Evolutionary conservation across 2,113 vertebrate genomes (phyloP), one percentile per base, ranked within the genome.

Genomic region (Hippocampus barbouri): DNA sequence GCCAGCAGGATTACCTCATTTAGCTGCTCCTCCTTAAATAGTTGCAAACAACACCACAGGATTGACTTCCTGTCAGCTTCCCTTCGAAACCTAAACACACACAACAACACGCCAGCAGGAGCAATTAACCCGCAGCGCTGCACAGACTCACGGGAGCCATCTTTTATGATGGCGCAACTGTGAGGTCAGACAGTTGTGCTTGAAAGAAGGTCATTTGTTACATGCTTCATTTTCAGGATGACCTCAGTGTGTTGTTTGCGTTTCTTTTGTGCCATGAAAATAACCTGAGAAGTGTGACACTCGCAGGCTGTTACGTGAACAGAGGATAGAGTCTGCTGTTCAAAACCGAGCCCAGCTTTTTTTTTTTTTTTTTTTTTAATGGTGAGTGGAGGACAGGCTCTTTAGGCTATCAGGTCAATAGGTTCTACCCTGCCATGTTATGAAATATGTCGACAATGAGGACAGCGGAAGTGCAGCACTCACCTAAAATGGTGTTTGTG

Each of bases 31-130:
- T 65, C 68, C 56, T 43, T 72, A 20, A 40, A 69, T 57, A 72
- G 75, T 83, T 72, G 83, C 83, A 77, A 78, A 79, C 38, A 64
- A 72, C 75, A 56, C 69, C 49, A 7, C 71, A 66, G 64, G 67
- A 84, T 78, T 61, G 74, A 82, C 77, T 88, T 87, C 78, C 76
- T 81, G 79, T 86, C 82, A 60, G 56, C 73, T 75, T 79, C 72
- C 75, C 57, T 66, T 6, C 51, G 9, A 41, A 63, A 68, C 5
- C 25, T 74, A 79, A 78, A 79, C 70, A 72, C 9, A 0, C 62
- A 69, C 77, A 82, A 77, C 61, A 77, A 75, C 83, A 82, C 78
- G 71, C 84, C 68, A 72, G 71, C 47, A 16, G 71, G 43, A 75
- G 82, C 81, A 79, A 79, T 86, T 77, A 83, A 68, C 73, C 74